These are phyloP conservation scores for Lampropteryx suffumata DNA, from an alignment of 2,888 invertebrate genomes.

Conservation along the genomic window DNA sequence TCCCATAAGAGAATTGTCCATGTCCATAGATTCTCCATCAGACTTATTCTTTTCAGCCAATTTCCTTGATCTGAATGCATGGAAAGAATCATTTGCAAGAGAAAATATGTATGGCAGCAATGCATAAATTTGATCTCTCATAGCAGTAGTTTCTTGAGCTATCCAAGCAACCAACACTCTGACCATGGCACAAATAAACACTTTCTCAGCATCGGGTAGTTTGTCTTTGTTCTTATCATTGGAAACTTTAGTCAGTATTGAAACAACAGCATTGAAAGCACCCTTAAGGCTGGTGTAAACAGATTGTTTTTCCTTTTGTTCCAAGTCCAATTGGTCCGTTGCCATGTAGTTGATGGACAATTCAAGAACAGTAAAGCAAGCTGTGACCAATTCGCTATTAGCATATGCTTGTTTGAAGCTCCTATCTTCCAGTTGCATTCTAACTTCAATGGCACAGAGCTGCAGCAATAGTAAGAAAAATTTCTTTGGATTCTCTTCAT, in stretches of 20 bases:
- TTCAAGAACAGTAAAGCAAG: conserved; percentile 92
- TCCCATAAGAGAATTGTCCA: conserved; percentile 73
- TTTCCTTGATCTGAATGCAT: conserved; percentile 86
- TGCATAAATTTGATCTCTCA: conserved; percentile 91
- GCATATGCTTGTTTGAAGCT: conserved; percentile 90
- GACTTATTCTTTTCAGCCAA: conserved; percentile 86
- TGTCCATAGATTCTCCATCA: conserved; percentile 78
- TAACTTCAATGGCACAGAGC: conserved; percentile 94
- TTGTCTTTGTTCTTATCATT: conserved; percentile 89
- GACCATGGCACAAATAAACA: conserved; percentile 92
- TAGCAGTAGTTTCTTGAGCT: conserved; percentile 94
- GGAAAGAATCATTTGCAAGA: conserved; percentile 91
- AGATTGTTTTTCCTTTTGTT: conserved; percentile 95
- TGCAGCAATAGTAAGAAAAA: conserved; percentile 92
- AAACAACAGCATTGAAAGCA: conserved; percentile 92
- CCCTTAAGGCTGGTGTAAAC: conserved; percentile 95
- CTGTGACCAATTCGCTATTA: conserved; percentile 90
- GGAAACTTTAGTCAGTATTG: conserved; percentile 87
- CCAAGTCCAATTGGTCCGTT: conserved; percentile 91
- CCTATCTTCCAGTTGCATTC: conserved; percentile 96
- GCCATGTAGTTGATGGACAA: conserved; percentile 90
- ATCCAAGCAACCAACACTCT: conserved; percentile 94
- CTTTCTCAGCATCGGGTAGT: conserved; percentile 86
- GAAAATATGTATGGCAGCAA: conserved; percentile 91
- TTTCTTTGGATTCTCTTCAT: conserved; percentile 91